A percentile compares a stretch with the other conserved stretches of the same genome.
These are phyloP conservation scores for Trialeurodes vaporariorum DNA, from an alignment of 1,140 invertebrate species.

Conservation along the genomic window DNA sequence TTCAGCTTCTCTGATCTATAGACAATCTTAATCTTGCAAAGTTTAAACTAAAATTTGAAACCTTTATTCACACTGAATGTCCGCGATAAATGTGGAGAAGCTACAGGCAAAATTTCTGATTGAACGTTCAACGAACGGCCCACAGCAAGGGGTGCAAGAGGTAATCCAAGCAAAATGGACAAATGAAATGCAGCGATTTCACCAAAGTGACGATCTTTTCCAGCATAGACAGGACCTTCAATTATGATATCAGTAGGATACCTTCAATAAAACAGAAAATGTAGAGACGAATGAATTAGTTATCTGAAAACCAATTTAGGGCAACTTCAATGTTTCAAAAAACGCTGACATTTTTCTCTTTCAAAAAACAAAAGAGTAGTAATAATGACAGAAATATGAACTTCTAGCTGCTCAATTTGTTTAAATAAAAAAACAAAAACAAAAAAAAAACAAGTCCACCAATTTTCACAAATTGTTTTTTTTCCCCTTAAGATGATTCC, in stretches of 20 bases:
- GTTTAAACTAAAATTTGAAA: slow-evolving; percentile 3
- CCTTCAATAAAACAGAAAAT: slow-evolving; percentile 33
- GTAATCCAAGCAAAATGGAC: slow-evolving; percentile 61
- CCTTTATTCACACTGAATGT: slow-evolving; percentile 35
- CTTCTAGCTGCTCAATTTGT: too few species aligned
- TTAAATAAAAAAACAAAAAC: too few species aligned
- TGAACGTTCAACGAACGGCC: slow-evolving; percentile 54
- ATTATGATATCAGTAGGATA: slow-evolving; percentile 63
- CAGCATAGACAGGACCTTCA: slow-evolving; percentile 67
- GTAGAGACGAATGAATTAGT: slow-evolving; percentile 1
- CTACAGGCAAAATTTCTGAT: slow-evolving; percentile 55
- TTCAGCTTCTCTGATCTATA: too few species aligned
- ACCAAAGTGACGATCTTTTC: slow-evolving; percentile 84
- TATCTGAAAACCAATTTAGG: neutral
- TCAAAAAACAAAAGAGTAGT: too few species aligned
- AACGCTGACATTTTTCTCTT: too few species aligned
- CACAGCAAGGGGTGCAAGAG: slow-evolving; percentile 63
- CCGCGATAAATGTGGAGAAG: slow-evolving; percentile 48
- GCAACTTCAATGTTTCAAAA: too few species aligned
- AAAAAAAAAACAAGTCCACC: too few species aligned
- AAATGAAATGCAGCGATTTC: slow-evolving; percentile 92
- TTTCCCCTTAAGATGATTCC: too few species aligned
- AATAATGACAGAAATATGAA: too few species aligned
- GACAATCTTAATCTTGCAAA: too few species aligned
- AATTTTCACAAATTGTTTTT: too few species aligned